phyloP scores from a whole-genome alignment of 2,113 vertebrate genomes.

The Eublepharis macularius region DNA sequence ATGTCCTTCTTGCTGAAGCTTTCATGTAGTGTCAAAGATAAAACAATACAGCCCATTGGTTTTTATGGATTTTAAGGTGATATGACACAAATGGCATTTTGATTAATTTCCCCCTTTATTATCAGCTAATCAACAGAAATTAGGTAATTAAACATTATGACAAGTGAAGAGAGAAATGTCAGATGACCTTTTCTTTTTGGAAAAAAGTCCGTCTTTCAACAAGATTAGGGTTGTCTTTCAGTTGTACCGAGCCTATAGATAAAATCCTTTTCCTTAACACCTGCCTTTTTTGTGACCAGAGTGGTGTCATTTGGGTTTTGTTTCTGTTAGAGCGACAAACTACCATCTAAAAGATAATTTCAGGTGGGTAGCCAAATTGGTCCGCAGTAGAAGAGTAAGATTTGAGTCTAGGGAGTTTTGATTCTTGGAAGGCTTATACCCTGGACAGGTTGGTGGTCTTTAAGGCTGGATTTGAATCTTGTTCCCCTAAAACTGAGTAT shows the following conservation, averaged over 20 bases:
- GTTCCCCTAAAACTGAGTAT: no score
- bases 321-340: background rate
- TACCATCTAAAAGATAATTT: no score
- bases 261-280: background rate
- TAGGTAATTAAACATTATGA: constrained; percentile 48
- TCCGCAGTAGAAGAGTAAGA: no score
- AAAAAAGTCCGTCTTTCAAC: constrained; percentile 18
- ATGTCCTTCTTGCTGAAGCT: constrained; percentile 17
- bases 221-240: background rate
- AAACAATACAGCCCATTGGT: constrained; percentile 54
- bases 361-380: no score
- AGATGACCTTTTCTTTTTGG: constrained; percentile 7
- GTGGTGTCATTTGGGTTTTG: background rate
- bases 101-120: constrained; percentile 39
- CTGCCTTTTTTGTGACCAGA: background rate
- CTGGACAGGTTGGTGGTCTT: no score
- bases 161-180: constrained; percentile 49
- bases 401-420: no score
- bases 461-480: no score
- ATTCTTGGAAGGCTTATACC: no score
- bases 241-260: background rate
- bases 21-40: constrained; percentile 35
- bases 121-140: constrained; percentile 53
- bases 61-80: constrained; percentile 71
- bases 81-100: constrained; percentile 54